Evolutionary conservation across 2,797 vertebrate genomes (phyloP), one percentile per base, ranked within the genome.

Genomic region (Notamacropus eugenii): DNA sequence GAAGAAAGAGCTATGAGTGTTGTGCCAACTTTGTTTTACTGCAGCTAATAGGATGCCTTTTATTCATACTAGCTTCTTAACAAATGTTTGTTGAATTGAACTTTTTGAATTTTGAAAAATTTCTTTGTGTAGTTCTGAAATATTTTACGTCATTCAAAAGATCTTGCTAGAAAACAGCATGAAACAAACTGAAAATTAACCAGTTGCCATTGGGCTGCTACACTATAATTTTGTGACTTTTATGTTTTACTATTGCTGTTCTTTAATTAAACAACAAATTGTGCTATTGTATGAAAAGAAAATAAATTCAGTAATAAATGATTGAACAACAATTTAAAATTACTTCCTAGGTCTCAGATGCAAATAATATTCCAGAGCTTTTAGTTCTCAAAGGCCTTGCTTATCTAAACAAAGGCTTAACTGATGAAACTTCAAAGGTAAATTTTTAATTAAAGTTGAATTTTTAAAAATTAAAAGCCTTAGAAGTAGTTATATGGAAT

Each of bases 381-480:
- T 96, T 99, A 94, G 98, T 99, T 90, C 95, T 99, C 27, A 99
- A 99, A 98, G 99, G 99, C 95, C 98, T 97, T 94, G 99, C 99
- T 58, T 99, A 98, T 96, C 97, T 99, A 62, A 99, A 99, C 96
- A 99, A 99, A 98, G 99, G 99, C 90, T 98, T 99, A 91, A 58
- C 98, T 91, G 99, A 99, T 95, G 97, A 99, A 98, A 99, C 99
- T 95, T 98, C 98, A 92, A 99, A 99, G 99, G 99, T 99, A 97
- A 58, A 97, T 98, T 52, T 95, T 96, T 24, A 92, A 31, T 87
- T 95, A 56, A 96, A 55, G 82, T 9, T 40, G 67, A 52, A 12
- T 59, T 90, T 34, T 97, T 95, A 31, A 93, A 93, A 97, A 92
- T 52, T 12, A 54, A 55, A 55, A 95, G 46, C 95, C 50, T 93